Evolutionary conservation across 2,888 invertebrate genomes (phyloP), one percentile per base, ranked within the genome.

Genomic region (Volucella zonaria): DNA sequence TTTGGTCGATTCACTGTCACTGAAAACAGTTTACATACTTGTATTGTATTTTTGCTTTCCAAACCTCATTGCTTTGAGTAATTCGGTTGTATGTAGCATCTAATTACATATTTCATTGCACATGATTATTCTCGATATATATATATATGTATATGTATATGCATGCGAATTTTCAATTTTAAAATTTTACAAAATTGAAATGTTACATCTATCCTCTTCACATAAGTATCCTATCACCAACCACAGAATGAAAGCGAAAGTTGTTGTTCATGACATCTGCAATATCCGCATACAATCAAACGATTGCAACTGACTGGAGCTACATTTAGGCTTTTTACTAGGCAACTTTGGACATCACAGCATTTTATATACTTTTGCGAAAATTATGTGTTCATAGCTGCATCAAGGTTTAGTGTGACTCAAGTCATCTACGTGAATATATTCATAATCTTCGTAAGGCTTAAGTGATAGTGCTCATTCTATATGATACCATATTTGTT

Each of bases 241-340:
- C 45, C 11, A 70, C 31, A 75, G 45, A 66, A 81, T 59, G 76
- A 82, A 82, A 82, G 82, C 82, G 82, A 82, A 82, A 82, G 82
- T 82, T 82, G 73, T 82, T 78, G 78, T 78, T 75, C 75, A 81
- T 81, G 73, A 76, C 76, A 71, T 81, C 81, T 81, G 62, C 76
- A 82, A 81, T 58, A 82, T 82, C 81, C 81, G 76, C 59, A 68
- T 76, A 71, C 71, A 82, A 77, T 71, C 76, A 61, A 58, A 76
- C 75, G 71, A 82, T 66, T 82, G 70, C 66, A 71, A 82, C 70
- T 82, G 70, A 76, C 71, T 59, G 80, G 52, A 58, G 71, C 76
- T 52, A 52, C 71, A 71, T 82, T 68, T 52, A 52, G 40, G 42
- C 40, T 58, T 62, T 68, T 64, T 81, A 42, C 76, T 61, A n/a